Evolutionary conservation across 1,140 invertebrate genomes (phyloP), one percentile per base, ranked within the genome.

Genomic region (Ditylenchus dipsaci): DNA sequence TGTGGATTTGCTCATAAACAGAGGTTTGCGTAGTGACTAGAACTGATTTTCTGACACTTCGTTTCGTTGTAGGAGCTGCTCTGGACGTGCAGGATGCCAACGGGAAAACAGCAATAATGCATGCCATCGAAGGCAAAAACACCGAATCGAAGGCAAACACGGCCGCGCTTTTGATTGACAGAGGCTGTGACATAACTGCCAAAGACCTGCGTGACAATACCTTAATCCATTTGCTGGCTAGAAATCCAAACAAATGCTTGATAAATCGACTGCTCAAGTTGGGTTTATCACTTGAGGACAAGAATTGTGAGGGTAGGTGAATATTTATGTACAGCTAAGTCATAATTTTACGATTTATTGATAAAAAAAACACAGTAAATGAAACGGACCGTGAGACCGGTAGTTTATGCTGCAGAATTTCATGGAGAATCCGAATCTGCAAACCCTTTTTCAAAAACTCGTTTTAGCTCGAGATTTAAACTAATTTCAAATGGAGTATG

Each of bases 121-220:
- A 93, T 92, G 91, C 92, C 0, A 91, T 91, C 77, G 85, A 93
- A 1, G 88, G 91, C 33, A 92, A 92, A 0, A 88, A 92, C 77
- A 84, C 90, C 61, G n/a, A n/a, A n/a, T 87, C 33, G n/a, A n/a
- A n/a, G n/a, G 43, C 43, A n/a, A 13, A 89, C 33, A 89, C 89
- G 11, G 89, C 90, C 8, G 88, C 90, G 74, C 87, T 88, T 63
- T 86, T 97, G 8, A 85, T 95, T 1, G 91, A 95, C 65, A 87
- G 89, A 60, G 91, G 90, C 17, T 90, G 91, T 47, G 88, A 90
- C 78, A 88, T 95, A 15, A 67, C 33, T n/a, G 61, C 63, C 13
- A 63, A 42, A 0, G 85, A 87, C 60, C 88, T 90, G 73, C 87
- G 88, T 17, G 91, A 93, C 81, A 89, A 89, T 74, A 90, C 88